Conservation (phyloP, 2,113 vertebrate genomes). For the Mirza zaza region DNA sequence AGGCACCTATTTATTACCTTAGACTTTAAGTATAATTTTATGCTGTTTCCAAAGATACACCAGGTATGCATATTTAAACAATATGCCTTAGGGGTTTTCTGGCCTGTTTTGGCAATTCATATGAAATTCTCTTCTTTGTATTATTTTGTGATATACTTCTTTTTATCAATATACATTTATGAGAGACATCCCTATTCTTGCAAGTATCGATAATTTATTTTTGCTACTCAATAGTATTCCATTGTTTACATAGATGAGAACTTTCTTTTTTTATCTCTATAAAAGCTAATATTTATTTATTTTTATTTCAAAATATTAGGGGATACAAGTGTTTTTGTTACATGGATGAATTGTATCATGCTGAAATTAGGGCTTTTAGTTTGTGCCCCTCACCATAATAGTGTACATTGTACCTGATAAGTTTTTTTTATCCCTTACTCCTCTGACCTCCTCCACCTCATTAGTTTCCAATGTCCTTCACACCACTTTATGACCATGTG, state of each 20-base stretch:
- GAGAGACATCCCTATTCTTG: background rate
- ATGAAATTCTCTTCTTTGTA: background rate
- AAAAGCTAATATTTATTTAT: too few species aligned
- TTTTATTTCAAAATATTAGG: too few species aligned
- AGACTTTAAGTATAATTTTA: background rate
- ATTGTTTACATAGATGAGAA: background rate
- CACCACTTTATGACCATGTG: too few species aligned
- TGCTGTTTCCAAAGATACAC: background rate
- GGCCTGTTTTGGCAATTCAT: background rate
- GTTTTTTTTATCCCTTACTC: too few species aligned
- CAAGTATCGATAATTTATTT: background rate
- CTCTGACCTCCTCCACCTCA: too few species aligned
- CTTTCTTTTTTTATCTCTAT: background rate
- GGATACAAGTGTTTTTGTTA: too few species aligned
- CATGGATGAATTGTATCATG: too few species aligned
- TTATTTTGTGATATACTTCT: background rate
- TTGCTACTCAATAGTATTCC: background rate
- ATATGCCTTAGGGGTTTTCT: background rate
- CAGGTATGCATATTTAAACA: background rate
- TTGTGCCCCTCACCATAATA: too few species aligned
- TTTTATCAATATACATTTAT: background rate
- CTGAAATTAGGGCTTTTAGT: too few species aligned
- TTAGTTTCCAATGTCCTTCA: too few species aligned
- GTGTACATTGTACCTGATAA: too few species aligned
- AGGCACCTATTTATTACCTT: background rate